These are phyloP conservation scores for Coregonus sp. DNA, from an alignment of 2,797 vertebrate species.

Conservation along the genomic window DNA sequence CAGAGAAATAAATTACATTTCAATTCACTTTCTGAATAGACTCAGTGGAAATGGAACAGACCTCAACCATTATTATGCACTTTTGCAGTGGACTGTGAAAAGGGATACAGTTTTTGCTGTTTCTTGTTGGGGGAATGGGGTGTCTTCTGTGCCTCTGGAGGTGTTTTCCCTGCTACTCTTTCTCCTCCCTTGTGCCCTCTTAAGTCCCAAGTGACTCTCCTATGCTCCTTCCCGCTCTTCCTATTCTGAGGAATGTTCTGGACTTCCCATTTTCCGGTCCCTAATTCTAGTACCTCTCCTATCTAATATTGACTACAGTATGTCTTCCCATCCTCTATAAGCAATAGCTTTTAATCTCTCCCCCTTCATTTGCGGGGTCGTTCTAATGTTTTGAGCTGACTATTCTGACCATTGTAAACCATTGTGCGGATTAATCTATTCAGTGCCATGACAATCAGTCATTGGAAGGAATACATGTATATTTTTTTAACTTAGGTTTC, in stretches of 20 bases:
- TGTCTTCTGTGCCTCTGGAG: slow-evolving; percentile 64
- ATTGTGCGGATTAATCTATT: background rate
- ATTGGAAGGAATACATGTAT: too few species aligned
- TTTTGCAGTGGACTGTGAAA: slow-evolving; percentile 13
- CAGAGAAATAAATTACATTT: background rate
- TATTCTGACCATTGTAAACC: slow-evolving; percentile 50
- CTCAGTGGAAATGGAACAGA: background rate
- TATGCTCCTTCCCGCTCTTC: slow-evolving; percentile 57
- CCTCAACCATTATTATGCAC: background rate
- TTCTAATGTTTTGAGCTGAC: slow-evolving; percentile 45
- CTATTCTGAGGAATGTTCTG: slow-evolving; percentile 70
- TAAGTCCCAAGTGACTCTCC: slow-evolving; percentile 65
- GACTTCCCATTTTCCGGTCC: slow-evolving; percentile 52
- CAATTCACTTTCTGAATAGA: background rate
- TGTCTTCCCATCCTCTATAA: slow-evolving; percentile 65
- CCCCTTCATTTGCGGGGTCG: slow-evolving; percentile 52
- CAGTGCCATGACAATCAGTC: too few species aligned
- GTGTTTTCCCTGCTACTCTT: slow-evolving; percentile 84
- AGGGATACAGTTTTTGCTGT: slow-evolving; percentile 58
- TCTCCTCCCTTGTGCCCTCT: slow-evolving; percentile 85
- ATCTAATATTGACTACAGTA: slow-evolving; percentile 73
- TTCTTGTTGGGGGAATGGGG: slow-evolving; percentile 31
- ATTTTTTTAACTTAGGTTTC: too few species aligned
- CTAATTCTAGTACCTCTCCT: slow-evolving; percentile 62
- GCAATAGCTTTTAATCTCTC: slow-evolving; percentile 64